Conservation (phyloP, 1,140 invertebrate genomes). For the Listronotus bonariensis region DNA sequence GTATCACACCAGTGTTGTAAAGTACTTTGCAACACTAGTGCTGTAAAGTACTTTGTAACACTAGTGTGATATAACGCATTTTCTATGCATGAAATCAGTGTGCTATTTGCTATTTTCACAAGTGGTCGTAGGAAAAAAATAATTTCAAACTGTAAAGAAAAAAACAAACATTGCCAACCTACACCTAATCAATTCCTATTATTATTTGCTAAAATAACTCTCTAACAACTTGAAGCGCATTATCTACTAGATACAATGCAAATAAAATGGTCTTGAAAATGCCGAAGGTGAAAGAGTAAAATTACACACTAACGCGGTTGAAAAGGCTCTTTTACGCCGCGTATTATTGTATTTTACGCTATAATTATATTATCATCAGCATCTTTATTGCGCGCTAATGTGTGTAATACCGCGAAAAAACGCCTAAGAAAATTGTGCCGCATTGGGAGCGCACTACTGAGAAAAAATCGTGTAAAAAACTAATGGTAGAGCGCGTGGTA, state of each 20-base stretch:
- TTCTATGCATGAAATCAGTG: no score
- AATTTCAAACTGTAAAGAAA: no score
- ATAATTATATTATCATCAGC: constrained; percentile 30
- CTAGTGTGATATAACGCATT: no score
- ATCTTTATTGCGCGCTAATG: constrained; percentile 23
- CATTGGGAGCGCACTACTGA: constrained; percentile 3
- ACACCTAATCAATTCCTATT: no score
- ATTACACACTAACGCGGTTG: constrained; percentile 14
- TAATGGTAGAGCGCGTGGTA: constrained; percentile 14
- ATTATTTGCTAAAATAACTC: no score
- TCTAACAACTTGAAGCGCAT: neutral
- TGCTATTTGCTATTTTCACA: no score
- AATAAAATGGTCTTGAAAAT: constrained; percentile 23
- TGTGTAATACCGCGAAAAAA: constrained; percentile 23
- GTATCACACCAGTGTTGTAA: no score
- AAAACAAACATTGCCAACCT: no score
- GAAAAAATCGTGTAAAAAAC: constrained; percentile 11
- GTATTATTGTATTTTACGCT: constrained; percentile 25
- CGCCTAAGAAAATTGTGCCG: neutral
- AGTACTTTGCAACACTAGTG: no score
- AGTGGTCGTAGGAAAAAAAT: no score
- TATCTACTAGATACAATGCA: constrained; percentile 21
- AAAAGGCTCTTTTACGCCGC: constrained; percentile 24
- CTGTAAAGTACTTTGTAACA: no score
- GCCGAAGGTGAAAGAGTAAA: constrained; percentile 24